phyloP scores from a whole-genome alignment of 2,113 vertebrate species.

The Anser brachyrhynchus region DNA sequence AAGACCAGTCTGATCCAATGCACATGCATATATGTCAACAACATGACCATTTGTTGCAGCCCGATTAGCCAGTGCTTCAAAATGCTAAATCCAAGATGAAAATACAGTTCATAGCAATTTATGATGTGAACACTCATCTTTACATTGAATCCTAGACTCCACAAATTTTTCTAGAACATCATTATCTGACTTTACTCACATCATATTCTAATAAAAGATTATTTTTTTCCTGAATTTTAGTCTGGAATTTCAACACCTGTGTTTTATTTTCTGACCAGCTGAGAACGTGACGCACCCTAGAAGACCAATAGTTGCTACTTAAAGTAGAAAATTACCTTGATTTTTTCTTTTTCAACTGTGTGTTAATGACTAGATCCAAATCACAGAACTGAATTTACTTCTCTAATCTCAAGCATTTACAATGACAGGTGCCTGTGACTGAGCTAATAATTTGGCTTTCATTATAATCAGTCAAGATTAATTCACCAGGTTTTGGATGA shows the following conservation, averaged over 20 bases:
- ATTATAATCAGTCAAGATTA: neutral
- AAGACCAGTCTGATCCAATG: constrained; percentile 94
- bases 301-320: neutral
- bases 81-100: constrained; percentile 82
- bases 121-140: neutral
- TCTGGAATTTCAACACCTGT: neutral
- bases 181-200: neutral
- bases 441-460: neutral
- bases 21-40: constrained; percentile 96
- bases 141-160: neutral
- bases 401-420: neutral
- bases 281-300: neutral
- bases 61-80: constrained; percentile 91
- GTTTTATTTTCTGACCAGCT: neutral
- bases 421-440: neutral
- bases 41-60: constrained; percentile 93
- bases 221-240: neutral
- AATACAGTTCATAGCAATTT: constrained; percentile 32
- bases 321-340: neutral
- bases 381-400: neutral
- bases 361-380: neutral
- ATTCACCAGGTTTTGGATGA: neutral
- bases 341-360: neutral
- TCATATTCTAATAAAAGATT: neutral
- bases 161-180: neutral